These are phyloP conservation scores for Dipodomys spectabilis DNA, from an alignment of 2,113 vertebrate species.

Conservation along the genomic window DNA sequence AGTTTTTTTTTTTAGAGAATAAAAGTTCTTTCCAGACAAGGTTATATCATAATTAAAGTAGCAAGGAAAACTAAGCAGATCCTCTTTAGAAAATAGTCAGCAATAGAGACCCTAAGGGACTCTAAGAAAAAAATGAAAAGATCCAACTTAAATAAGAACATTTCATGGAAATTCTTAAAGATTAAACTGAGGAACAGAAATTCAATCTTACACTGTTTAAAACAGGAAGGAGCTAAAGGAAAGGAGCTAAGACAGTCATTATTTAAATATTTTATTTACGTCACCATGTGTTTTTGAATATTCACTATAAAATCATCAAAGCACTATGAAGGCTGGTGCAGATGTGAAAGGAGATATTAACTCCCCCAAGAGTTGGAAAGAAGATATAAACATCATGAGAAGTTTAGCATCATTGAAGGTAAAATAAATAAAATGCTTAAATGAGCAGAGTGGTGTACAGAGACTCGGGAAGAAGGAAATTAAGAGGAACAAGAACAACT, in stretches of 20 bases:
- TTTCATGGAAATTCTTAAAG: background rate
- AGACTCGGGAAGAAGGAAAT: background rate
- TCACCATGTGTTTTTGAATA: background rate
- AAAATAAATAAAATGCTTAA: background rate
- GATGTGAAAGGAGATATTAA: background rate
- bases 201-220: background rate
- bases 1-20: background rate
- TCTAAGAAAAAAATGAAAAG: slow-evolving; percentile 17
- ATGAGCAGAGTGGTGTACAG: background rate
- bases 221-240: background rate
- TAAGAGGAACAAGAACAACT: background rate
- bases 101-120: background rate
- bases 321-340: background rate
- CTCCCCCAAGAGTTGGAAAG: background rate
- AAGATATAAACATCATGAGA: background rate
- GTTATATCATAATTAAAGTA: slow-evolving; percentile 16
- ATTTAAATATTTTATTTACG: background rate
- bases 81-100: background rate
- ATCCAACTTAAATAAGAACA: background rate
- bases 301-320: background rate
- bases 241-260: background rate
- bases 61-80: background rate
- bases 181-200: background rate
- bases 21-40: background rate
- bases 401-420: background rate